These are phyloP conservation scores for Scaptomyza hsui DNA, from an alignment of 1,140 invertebrate species.

Conservation along the genomic window DNA sequence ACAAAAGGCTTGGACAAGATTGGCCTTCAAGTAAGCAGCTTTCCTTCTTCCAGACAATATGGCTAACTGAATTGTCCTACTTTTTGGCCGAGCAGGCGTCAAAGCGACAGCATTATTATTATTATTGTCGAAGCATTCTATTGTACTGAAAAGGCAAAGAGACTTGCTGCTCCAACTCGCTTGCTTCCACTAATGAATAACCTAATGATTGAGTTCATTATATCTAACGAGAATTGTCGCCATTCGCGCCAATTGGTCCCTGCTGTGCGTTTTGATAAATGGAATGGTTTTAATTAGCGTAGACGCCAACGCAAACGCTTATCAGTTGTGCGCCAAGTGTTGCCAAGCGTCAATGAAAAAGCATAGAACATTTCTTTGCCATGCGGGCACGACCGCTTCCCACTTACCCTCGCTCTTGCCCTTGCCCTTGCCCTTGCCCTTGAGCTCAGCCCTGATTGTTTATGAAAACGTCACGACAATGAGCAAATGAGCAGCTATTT, in stretches of 20 bases:
- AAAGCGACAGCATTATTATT: not conserved
- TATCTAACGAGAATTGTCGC: slow-evolving; percentile 51
- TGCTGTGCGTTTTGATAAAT: slow-evolving; percentile 69
- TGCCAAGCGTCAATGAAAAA: slow-evolving; percentile 34
- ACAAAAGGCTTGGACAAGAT: slow-evolving; percentile 19
- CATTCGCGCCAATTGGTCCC: slow-evolving; percentile 36
- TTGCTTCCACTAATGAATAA: not conserved
- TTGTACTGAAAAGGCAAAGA: slow-evolving; percentile 26
- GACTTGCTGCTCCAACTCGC: not conserved
- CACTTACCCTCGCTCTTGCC: not conserved
- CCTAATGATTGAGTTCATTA: slow-evolving; percentile 16
- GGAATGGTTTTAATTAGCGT: slow-evolving; percentile 74
- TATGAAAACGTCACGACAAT: slow-evolving; percentile 35
- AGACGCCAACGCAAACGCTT: slow-evolving; percentile 44
- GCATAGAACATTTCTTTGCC: not conserved
- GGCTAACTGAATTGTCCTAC: slow-evolving; percentile 19
- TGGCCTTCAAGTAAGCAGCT: slow-evolving; percentile 15
- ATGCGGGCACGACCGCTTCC: slow-evolving; percentile 9
- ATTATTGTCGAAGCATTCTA: slow-evolving; percentile 35
- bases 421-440: slow-evolving; percentile 6
- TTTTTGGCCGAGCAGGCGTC: not conserved
- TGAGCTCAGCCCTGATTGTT: slow-evolving; percentile 18
- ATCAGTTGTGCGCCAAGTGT: slow-evolving; percentile 54
- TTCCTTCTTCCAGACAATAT: slow-evolving; percentile 7
- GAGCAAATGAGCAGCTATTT: slow-evolving; percentile 14